Percentiles rank a stretch among this genome's conserved stretches.
These are phyloP conservation scores for Gopherus flavomarginatus DNA, from an alignment of 2,113 vertebrate species.

Conservation along the genomic window DNA sequence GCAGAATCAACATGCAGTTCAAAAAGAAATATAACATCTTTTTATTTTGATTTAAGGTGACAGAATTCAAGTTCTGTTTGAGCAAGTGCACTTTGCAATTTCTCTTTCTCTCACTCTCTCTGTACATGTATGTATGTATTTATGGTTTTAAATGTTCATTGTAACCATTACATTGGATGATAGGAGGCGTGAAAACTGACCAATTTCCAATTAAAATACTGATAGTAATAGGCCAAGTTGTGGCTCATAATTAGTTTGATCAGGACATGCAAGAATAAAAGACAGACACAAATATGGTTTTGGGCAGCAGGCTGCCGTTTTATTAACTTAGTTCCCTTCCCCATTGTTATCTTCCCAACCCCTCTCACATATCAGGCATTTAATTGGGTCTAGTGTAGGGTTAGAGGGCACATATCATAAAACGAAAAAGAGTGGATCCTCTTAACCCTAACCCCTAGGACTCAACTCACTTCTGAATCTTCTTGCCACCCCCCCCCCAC, in stretches of 20 bases:
- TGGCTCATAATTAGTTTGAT: background rate
- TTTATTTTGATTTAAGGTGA: slow-evolving; percentile 43
- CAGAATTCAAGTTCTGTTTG: slow-evolving; percentile 33
- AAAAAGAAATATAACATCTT: background rate
- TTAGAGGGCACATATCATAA: background rate
- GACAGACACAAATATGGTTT: background rate
- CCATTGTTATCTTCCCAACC: background rate
- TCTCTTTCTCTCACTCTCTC: background rate
- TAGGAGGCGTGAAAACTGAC: accelerated
- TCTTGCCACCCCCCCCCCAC: background rate
- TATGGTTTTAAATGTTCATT: slow-evolving; percentile 16
- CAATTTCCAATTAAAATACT: background rate
- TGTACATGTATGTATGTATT: background rate
- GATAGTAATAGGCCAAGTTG: background rate
- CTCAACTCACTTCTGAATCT: background rate
- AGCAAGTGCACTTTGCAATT: background rate
- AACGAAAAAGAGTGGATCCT: background rate
- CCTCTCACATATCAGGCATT: background rate
- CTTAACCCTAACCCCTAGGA: background rate
- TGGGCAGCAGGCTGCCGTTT: background rate
- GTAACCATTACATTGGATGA: background rate
- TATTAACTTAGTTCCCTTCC: background rate
- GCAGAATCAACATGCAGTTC: background rate
- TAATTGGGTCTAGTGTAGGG: accelerated
- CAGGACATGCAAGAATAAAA: background rate